phyloP scores from a whole-genome alignment of 2,113 vertebrate genomes.

The Anarhynchus alexandrinus region DNA sequence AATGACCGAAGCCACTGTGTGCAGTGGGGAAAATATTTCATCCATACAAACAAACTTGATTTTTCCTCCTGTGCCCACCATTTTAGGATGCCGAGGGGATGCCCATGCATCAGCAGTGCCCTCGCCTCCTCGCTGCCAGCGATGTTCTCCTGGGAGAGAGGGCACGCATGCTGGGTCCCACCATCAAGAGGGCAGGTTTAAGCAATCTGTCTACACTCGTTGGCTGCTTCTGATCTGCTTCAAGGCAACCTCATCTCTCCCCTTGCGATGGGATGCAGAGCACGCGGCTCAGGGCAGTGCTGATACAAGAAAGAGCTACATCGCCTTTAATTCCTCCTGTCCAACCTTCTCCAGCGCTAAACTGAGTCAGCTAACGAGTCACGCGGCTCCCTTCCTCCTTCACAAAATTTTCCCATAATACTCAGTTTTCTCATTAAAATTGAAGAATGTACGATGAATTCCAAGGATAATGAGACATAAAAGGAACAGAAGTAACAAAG shows the following conservation, averaged over 20 bases:
- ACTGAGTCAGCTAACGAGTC: background rate
- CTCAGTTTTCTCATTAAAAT: conserved; percentile 31
- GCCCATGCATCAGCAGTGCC: background rate
- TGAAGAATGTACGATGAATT: background rate
- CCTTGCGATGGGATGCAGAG: background rate
- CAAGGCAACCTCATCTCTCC: background rate
- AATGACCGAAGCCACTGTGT: background rate
- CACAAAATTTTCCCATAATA: background rate
- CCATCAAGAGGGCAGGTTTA: background rate
- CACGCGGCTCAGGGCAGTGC: rapidly evolving
- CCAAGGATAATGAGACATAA: background rate
- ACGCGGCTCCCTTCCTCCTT: background rate
- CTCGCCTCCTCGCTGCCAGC: background rate
- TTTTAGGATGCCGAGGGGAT: background rate
- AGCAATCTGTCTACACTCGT: rapidly evolving
- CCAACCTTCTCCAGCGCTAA: background rate
- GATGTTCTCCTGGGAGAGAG: background rate
- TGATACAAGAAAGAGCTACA: background rate
- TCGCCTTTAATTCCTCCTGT: background rate
- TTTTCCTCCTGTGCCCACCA: background rate
- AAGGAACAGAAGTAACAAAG: conserved; percentile 5
- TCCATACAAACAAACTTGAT: background rate
- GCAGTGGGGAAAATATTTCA: background rate
- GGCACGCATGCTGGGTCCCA: rapidly evolving
- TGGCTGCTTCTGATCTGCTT: background rate